A percentile compares a stretch with the other conserved stretches of the same genome.
phyloP scores from a whole-genome alignment of 2,113 vertebrate genomes.

The Cyphomyrus discorhynchus region DNA sequence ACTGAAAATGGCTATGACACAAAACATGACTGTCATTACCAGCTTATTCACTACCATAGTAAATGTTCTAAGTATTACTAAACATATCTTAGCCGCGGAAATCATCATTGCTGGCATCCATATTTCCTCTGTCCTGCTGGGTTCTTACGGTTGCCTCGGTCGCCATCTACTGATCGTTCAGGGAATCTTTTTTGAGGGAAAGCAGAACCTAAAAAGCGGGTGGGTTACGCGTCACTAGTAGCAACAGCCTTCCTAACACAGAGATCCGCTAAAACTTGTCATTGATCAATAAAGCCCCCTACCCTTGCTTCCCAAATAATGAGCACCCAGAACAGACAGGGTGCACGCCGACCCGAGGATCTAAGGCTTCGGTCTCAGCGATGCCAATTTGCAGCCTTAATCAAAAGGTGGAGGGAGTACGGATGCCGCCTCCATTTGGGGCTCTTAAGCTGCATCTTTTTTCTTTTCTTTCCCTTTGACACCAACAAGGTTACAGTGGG shows the following conservation, averaged over 20 bases:
- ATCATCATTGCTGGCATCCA: not conserved
- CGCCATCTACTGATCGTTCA: constrained; percentile 46
- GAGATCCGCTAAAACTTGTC: not conserved
- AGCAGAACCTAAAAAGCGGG: constrained; percentile 23
- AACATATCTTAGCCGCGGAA: not conserved
- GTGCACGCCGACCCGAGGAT: constrained; percentile 57
- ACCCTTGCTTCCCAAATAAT: constrained; percentile 1
- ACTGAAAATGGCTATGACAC: not conserved
- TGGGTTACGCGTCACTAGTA: not conserved
- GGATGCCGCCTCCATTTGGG: constrained; percentile 34
- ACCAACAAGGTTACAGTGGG: constrained; percentile 8
- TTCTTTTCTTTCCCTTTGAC: constrained; percentile 20
- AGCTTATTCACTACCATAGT: not conserved
- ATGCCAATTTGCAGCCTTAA: constrained; percentile 61
- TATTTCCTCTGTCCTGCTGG: not conserved
- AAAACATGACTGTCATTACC: not conserved
- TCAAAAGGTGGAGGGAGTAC: constrained; percentile 49
- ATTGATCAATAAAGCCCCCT: not conserved
- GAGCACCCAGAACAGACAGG: constrained; percentile 45
- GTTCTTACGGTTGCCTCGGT: constrained; percentile 13
- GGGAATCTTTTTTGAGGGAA: constrained; percentile 40
- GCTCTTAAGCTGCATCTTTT: constrained; percentile 33
- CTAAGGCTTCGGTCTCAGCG: constrained; percentile 51
- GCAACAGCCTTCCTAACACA: not conserved
- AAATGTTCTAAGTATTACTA: not conserved